Base-by-base conservation (phyloP, 1,140 invertebrate species). In the Thaumetopoea pityocampa region DNA sequence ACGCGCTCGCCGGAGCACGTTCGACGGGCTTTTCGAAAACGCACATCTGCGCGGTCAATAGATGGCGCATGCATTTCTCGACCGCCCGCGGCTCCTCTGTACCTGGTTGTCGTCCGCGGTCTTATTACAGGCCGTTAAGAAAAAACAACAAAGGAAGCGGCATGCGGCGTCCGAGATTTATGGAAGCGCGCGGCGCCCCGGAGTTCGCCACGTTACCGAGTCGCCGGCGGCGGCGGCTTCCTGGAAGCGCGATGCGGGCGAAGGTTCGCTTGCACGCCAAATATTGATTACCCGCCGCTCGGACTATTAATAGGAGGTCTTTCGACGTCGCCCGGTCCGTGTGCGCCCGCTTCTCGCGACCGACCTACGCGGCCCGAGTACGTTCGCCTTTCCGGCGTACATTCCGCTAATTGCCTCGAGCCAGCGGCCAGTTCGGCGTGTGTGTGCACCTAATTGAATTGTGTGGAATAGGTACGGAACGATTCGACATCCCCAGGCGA, bases 61-160 rank as follows among this genome's bases (percentile, higher is more conserved):
- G 59, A 49, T 51, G 50, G 43, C 55, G 34, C 48, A 49, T 57
- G 59, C 62, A 65, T 58, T 67, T 67, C 42, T 58, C 66, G 54
- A 51, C 51, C 51, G 35, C 23, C 20, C 35, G 16, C 41, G 36
- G 49, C 46, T 32, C 51, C 43, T 56, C 42, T 62, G 57, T 80
- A 80, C 78, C 74, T 82, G 74, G 64, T 68, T 72, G 76, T 69
- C 66, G 68, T 52, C 57, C 63, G 74, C 72, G 73, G 67, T 78
- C 77, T 77, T 78, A 77, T 81, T 81, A 74, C 72, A 59, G 65
- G 64, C 51, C 57, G 49, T 37, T 49, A 53, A 38, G 37, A 71
- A 74, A 78, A 76, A 62, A 64, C 59, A 76, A 79, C 79, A 66
- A 65, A 76, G 65, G 60, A 65, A 63, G 45, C 58, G 54, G 44